Evolutionary conservation across 2,113 vertebrate species (phyloP).

Genomic region (Chelonoidis abingdonii): DNA sequence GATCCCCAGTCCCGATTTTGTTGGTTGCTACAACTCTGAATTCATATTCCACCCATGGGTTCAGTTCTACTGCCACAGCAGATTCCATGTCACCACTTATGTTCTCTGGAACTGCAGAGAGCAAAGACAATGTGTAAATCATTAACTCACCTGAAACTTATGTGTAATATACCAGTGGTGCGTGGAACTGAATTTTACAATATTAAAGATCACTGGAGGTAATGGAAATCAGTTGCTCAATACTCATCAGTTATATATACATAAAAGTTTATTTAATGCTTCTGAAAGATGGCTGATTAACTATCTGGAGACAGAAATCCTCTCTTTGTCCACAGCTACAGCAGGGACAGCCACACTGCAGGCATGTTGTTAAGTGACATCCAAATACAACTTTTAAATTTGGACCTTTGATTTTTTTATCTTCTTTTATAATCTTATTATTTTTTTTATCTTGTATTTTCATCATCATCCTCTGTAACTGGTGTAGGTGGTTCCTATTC

Average conservation of each 20-base stretch:
- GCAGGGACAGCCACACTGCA: slow-evolving; percentile 17
- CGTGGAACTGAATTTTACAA: background rate
- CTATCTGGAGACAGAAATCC: background rate
- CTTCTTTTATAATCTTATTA: background rate
- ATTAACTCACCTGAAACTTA: background rate
- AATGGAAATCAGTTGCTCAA: background rate
- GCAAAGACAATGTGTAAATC: slow-evolving; percentile 1
- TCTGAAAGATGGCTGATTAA: slow-evolving; percentile 46
- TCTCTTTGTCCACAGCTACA: slow-evolving; percentile 40
- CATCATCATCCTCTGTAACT: background rate
- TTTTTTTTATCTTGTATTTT: background rate
- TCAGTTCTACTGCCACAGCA: slow-evolving; percentile 93
- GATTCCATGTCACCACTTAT: slow-evolving; percentile 97
- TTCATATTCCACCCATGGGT: slow-evolving; percentile 98
- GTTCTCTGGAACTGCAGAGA: slow-evolving; percentile 87
- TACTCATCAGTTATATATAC: background rate
- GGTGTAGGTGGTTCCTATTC: background rate
- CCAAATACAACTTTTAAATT: background rate
- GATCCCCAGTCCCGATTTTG: slow-evolving; percentile 94
- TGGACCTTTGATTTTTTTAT: slow-evolving; percentile 48
- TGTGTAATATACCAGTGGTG: background rate
- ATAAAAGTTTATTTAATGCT: background rate
- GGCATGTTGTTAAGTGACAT: slow-evolving; percentile 39
- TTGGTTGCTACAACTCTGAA: slow-evolving; percentile 97
- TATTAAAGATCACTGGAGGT: background rate